These are phyloP conservation scores for Ptilorrhoa leucosticta DNA, from an alignment of 2,113 vertebrate genomes.

Conservation along the genomic window DNA sequence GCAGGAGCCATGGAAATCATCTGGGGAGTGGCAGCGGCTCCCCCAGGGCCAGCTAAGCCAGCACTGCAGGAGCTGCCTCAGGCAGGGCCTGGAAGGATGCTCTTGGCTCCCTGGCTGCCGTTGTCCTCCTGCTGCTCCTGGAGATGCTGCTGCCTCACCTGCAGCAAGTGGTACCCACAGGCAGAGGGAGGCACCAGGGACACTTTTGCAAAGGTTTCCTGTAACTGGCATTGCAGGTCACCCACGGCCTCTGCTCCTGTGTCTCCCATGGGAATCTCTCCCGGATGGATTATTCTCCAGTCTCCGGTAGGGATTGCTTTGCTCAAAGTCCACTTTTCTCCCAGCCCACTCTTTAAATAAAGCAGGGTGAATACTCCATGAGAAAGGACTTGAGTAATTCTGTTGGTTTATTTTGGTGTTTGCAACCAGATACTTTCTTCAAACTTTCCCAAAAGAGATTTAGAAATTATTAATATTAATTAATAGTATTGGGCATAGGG, in stretches of 20 bases:
- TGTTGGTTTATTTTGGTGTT: not conserved
- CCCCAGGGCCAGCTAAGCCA: not conserved
- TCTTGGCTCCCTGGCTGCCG: not conserved
- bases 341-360: not conserved
- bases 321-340: not conserved
- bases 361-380: not conserved
- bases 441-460: not conserved
- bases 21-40: not conserved
- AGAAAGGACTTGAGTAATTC: not conserved
- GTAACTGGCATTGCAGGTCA: not conserved
- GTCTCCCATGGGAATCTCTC: not conserved
- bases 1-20: not conserved
- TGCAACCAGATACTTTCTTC: not conserved
- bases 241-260: accelerated
- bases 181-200: not conserved
- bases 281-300: not conserved
- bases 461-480: not conserved
- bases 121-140: not conserved
- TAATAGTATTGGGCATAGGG: not conserved
- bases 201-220: not conserved
- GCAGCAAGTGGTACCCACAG: not conserved
- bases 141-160: not conserved
- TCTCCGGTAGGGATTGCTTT: not conserved
- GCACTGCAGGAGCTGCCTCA: not conserved
- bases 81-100: no score